Evolutionary conservation across 2,888 invertebrate species (phyloP), one percentile per base, ranked within the genome.

Genomic region (Lasiommata megera): DNA sequence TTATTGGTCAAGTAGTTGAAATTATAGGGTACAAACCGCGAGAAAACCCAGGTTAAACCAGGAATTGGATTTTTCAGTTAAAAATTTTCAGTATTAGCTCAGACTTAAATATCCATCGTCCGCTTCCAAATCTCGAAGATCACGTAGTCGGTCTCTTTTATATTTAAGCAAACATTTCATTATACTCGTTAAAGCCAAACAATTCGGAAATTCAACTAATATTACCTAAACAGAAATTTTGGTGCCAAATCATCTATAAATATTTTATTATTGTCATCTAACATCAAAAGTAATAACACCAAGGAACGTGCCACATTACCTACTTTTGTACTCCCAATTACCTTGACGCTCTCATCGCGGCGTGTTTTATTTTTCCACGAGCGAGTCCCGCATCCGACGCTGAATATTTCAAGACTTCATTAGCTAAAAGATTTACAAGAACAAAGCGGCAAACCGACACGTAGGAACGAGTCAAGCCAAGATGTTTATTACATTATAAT

Each of bases 401-500:
- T 46, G 44, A 46, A 46, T 46, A 46, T 29, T 46, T 31, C 14
- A 31, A 3, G 29, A 29, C 29, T 46, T 46, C 44, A 46, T 46
- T 46, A 46, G 44, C 44, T 31, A 46, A 29, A 46, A 46, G 14
- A 46, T 46, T 46, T 46, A 44, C 14, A 29, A 6, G 44, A 46
- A 44, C 44, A 14, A 46, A 29, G 29, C 29, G 44, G 29, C 29
- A 11, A 29, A 29, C 28, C 44, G 29, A 46, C 12, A 46, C 44
- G 29, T 14, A 9, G 44, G 29, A 9, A 28, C 14, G 29, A 14
- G 29, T 5, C 29, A 14, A 29, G 44, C 29, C 29, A 14, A 29
- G 44, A 14, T 31, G 14, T 31, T 29, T 16, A 8, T 9, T 34
- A 34, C 34, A 34, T 31, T 5, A 7, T 31, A n/a, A n/a, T n/a